Evolutionary conservation across 2,113 vertebrate genomes (phyloP), one percentile per base, ranked within the genome.

Genomic region (Redunca redunca): DNA sequence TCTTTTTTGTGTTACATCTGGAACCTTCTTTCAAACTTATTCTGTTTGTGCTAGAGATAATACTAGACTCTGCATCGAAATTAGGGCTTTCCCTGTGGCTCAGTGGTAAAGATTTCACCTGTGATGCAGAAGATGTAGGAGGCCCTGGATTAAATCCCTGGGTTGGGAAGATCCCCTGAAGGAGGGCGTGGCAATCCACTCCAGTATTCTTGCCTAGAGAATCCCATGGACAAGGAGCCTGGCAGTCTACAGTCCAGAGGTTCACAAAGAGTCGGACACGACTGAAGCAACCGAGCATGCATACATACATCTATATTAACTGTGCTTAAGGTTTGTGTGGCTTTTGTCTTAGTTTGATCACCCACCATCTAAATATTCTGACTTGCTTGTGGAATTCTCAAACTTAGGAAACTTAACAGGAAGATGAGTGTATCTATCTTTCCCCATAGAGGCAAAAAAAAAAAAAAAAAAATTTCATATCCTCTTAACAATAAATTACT

Each of bases 181-280:
- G 62, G 62, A 67, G 16, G 62, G 62, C 0, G 3, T n/a, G 16
- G 62, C 62, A 67, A 67, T n/a, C 33, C 62, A n/a, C 2, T 67
- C 62, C 33, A 67, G 62, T 67, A 67, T 67, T n/a, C 62, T n/a
- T n/a, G 16, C 16, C 33, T 67, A 2, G 62, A 67, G 62, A 67
- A 67, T 67, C 33, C 33, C 62, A n/a, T 0, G 33, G 33, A n/a
- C 33, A 67, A 67, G 33, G 33, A 67, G 33, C 16, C 62, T 67
- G 33, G 62, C 7, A 0, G 33, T 8, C 62, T 67, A n/a, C 33
- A 67, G 33, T n/a, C 62, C 33, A 19, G 9, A 67, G 16, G 7
- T 67, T 67, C 4, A 0, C 33, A n/a, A n/a, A 67, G 62, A 67
- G 33, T 67, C 0, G 1, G 33, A n/a, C 30, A n/a, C 3, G 0